Base-by-base conservation (phyloP, 2,888 invertebrate species). In the Melanotus villosus region DNA sequence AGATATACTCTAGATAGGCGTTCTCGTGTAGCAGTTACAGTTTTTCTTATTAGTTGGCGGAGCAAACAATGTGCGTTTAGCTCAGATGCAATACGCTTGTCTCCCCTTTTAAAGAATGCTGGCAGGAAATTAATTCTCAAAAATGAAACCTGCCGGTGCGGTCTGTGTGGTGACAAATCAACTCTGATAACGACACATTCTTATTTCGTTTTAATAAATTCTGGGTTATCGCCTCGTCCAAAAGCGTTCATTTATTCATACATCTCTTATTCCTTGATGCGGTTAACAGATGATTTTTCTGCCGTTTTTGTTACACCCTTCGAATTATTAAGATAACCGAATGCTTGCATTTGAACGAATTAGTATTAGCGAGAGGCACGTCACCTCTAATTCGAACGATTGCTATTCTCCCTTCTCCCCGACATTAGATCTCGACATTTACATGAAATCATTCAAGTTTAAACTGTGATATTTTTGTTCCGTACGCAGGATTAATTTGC, bases 121-220 rank as follows among this genome's bases (percentile, higher is more conserved):
- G 83, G 83, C 85, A 85, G 85, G 85, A 85, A 85, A 85, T 85
- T 85, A 85, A 85, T 84, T 85, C 82, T 84, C 84, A 84, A 85
- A 85, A 85, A 85, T 84, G 85, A 85, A 84, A 84, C 84, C 83
- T 82, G 82, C 81, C 82, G 81, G 81, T 80, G 81, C 81, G 80
- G 82, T 78, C 81, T 73, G 78, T 79, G 79, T 77, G 78, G 77
- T 79, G 79, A 74, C 80, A 83, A 83, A 83, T 83, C 83, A 79
- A 77, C 80, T 75, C 75, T 79, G 83, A 84, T 83, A 83, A 84
- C 81, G 79, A 78, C 78, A 78, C 77, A 80, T 83, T 82, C 83
- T 84, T 84, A 84, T 84, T 84, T 83, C 82, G 80, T 83, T 71
- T 84, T 81, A 82, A 82, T 84, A 83, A 83, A 83, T 63, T 70